A percentile compares a stretch with the other conserved stretches of the same genome.
These are phyloP conservation scores for Plestiodon gilberti DNA, from an alignment of 2,113 vertebrate genomes.

Conservation along the genomic window DNA sequence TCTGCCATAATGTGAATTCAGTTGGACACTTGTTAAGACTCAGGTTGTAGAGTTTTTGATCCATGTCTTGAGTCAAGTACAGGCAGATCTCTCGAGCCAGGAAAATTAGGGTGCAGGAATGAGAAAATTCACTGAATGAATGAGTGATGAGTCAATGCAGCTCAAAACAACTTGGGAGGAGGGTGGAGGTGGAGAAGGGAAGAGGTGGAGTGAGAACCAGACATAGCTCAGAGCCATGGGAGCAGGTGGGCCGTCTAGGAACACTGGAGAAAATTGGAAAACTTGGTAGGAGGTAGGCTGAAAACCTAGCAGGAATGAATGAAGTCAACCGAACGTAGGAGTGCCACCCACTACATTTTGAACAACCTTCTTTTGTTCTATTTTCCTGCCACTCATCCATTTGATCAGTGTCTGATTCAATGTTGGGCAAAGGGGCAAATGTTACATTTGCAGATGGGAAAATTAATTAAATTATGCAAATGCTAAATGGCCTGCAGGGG, in stretches of 20 bases:
- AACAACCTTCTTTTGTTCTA: neutral
- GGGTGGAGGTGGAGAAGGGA: neutral
- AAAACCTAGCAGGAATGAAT: neutral
- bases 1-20: neutral
- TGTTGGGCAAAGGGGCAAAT: neutral
- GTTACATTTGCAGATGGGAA: neutral
- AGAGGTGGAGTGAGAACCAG: neutral
- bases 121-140: neutral
- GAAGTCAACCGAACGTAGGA: neutral
- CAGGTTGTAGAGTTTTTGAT: neutral
- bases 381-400: neutral
- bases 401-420: neutral
- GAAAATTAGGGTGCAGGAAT: neutral
- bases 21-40: neutral
- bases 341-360: neutral
- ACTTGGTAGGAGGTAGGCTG: neutral
- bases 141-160: neutral
- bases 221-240: neutral
- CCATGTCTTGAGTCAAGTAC: neutral
- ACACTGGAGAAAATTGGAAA: neutral
- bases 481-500: neutral
- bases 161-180: neutral
- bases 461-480: neutral
- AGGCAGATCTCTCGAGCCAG: neutral
- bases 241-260: neutral